Percentiles rank a stretch among this genome's conserved stretches.
Conservation (phyloP, 2,888 invertebrate genomes). For the Noctuana brunneofusca region DNA sequence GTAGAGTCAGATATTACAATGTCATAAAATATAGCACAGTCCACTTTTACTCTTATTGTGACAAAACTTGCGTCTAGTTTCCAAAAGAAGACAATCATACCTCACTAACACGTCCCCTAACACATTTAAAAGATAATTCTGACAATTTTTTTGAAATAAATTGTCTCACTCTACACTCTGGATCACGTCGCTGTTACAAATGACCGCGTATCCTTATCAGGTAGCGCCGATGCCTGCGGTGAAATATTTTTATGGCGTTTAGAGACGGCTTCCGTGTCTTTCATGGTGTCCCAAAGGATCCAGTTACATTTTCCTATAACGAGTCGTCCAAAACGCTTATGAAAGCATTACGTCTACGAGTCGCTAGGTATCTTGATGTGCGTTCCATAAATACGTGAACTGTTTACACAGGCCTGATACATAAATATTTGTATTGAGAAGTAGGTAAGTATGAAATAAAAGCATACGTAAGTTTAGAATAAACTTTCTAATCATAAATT, state of each 20-base stretch:
- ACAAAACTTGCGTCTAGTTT: constrained; percentile 31
- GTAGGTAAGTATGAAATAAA: constrained; percentile 8
- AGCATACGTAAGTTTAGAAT: constrained; percentile 41
- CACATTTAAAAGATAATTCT: constrained; percentile 53
- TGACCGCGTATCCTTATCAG: constrained; percentile 78
- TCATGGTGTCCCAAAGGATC: constrained; percentile 57
- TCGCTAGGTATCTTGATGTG: constrained; percentile 47
- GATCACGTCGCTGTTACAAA: constrained; percentile 70
- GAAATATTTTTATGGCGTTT: constrained; percentile 77
- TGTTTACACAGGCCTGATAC: constrained; percentile 38
- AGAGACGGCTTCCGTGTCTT: constrained; percentile 70
- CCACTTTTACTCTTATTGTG: not conserved
- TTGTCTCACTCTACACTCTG: constrained; percentile 55
- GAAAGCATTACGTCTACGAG: constrained; percentile 57
- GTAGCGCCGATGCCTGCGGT: constrained; percentile 70
- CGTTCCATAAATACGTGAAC: constrained; percentile 35
- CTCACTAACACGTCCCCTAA: constrained; percentile 60
- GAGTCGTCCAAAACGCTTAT: constrained; percentile 52
- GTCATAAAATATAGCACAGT: constrained; percentile 5
- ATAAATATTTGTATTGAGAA: constrained; percentile 52
- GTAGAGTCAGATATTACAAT: constrained; percentile 38
- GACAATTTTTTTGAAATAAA: constrained; percentile 63
- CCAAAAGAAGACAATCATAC: constrained; percentile 48
- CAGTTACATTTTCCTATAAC: constrained; percentile 69
- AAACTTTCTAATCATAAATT: constrained; percentile 52